Evolutionary conservation across 2,113 vertebrate genomes (phyloP).

Genomic region (Spizaetus ornatus): DNA sequence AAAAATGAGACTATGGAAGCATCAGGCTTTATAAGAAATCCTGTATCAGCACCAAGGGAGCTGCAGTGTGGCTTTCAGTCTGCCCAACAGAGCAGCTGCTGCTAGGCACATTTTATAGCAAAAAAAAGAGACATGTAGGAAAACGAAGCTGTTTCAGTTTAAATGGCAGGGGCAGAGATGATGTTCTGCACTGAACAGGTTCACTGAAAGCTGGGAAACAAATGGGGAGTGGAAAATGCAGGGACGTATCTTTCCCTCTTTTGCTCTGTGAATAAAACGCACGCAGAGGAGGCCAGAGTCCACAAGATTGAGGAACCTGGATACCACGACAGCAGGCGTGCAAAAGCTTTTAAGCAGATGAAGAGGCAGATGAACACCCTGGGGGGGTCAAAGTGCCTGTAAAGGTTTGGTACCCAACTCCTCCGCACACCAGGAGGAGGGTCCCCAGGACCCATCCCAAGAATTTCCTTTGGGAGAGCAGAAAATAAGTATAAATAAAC

Average conservation of each 20-base stretch:
- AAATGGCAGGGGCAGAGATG: background rate
- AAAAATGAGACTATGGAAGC: background rate
- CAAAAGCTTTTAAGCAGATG: background rate
- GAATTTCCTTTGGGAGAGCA: background rate
- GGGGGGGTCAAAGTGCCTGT: background rate
- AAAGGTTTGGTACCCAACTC: background rate
- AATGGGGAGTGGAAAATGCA: background rate
- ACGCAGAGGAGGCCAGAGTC: background rate
- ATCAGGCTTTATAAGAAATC: background rate
- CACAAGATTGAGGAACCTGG: fast-evolving
- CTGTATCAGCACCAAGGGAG: background rate
- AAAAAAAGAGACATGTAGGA: fast-evolving
- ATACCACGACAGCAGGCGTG: fast-evolving
- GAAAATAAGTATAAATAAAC: background rate
- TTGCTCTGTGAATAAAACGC: background rate
- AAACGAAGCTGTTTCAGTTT: background rate
- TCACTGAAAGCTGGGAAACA: background rate
- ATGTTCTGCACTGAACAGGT: background rate
- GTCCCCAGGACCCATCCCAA: background rate
- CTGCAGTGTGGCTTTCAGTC: background rate
- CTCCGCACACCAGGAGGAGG: fast-evolving
- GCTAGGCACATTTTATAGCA: background rate
- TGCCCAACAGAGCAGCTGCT: background rate
- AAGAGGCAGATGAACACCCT: background rate
- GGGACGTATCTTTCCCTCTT: background rate